Base-by-base conservation (phyloP, 2,797 vertebrate genomes). In the Enteromius argenteus region DNA sequence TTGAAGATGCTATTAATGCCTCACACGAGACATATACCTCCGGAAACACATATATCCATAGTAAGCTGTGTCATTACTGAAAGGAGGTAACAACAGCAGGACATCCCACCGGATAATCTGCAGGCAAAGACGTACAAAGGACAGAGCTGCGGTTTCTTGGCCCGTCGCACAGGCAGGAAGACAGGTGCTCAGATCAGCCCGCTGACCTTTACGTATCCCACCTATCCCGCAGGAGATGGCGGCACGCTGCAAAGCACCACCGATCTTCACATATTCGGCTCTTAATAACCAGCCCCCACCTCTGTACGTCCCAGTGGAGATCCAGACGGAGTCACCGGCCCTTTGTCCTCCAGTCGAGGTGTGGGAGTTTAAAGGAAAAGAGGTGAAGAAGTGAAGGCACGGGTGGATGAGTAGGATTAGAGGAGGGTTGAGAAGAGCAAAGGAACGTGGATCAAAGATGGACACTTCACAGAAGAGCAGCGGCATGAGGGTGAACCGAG, bases 121-220 rank as follows among this genome's bases (percentile, higher is more conserved):
- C 90, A 92, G 90, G 89, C 91, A 92, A 90, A 92, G 92, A 39
- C 90, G 91, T 91, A 91, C 90, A 87, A 92, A 89, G 91, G 92
- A 94, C 80, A 75, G 73, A 58, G 75, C 46, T 35, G 60, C 51
- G 14, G 17, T 84, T 83, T 75, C 72, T 87, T 68, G 53, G 83
- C 73, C 56, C 76, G 4, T 68, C 23, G 19, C 75, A 78, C 77
- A 81, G 58, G 64, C 39, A 53, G 60, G 79, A 72, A 79, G 78
- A 78, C 35, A 74, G 64, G 71, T 51, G 64, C 72, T n/a, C 21
- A 44, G 72, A 91, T 94, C 90, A 93, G 90, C 91, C 90, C 83
- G 89, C 88, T 94, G 93, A 95, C 94, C 93, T 95, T 94, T 94
- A 90, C 87, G 90, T 90, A 92, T 90, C 89, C 92, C 91, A 92